Evolutionary conservation across 2,888 invertebrate genomes (phyloP).

Genomic region (Drosophila bunnanda): DNA sequence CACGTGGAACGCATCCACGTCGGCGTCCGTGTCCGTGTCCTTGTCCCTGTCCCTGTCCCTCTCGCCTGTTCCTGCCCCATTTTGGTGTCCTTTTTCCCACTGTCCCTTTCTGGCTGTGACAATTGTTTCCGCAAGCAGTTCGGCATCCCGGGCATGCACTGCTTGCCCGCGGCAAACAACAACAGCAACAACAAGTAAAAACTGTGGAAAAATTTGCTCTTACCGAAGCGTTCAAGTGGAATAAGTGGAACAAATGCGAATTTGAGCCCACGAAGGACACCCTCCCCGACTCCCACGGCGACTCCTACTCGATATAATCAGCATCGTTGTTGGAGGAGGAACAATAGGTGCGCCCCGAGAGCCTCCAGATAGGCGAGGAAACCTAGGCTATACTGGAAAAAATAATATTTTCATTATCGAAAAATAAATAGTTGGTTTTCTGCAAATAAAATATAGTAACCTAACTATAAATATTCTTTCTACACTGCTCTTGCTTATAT

Average conservation of each 20-base stretch:
- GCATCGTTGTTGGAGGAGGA: slow-evolving; percentile 22
- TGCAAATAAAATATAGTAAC: not conserved
- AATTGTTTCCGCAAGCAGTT: slow-evolving; percentile 28
- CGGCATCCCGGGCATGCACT: slow-evolving; percentile 23
- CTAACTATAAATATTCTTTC: not conserved
- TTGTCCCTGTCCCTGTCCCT: not conserved
- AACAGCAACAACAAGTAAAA: slow-evolving; percentile 19
- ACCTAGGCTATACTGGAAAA: not conserved
- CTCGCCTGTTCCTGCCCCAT: not conserved
- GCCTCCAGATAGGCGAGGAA: not conserved
- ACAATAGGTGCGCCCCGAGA: slow-evolving; percentile 25
- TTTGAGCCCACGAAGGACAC: slow-evolving; percentile 28
- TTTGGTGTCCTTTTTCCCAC: not conserved
- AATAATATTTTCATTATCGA: not conserved
- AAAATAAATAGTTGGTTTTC: no score
- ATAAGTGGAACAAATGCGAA: slow-evolving; percentile 70
- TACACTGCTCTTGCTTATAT: not conserved
- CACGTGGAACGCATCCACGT: slow-evolving; percentile 57
- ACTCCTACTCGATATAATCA: slow-evolving; percentile 41
- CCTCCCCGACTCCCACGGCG: not conserved
- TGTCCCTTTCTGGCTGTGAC: slow-evolving; percentile 19
- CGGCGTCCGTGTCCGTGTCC: not conserved
- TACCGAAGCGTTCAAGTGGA: slow-evolving; percentile 70
- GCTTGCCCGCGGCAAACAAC: slow-evolving; percentile 8
- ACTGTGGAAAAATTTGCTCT: slow-evolving; percentile 65